Conservation (phyloP, 2,888 invertebrate species). For the Hydrotaea cyrtoneurina region DNA sequence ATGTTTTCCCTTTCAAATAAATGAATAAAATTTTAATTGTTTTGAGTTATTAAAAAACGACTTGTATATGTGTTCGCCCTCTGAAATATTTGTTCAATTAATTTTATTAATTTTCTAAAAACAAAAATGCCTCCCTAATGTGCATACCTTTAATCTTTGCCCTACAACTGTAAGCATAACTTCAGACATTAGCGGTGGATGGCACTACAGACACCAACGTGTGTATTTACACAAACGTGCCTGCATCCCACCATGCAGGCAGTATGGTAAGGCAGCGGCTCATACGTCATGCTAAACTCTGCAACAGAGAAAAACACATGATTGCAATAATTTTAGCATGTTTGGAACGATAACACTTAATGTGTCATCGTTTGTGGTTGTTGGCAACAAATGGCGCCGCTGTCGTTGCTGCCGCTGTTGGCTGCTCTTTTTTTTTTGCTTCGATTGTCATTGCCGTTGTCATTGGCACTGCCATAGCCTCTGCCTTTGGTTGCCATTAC, state of each 20-base stretch:
- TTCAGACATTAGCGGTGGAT: constrained; percentile 24
- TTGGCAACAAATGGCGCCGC: constrained; percentile 44
- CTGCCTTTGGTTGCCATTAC: not conserved
- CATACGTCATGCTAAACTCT: not conserved
- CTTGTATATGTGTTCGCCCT: too few species aligned
- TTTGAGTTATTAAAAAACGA: too few species aligned
- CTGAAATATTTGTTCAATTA: too few species aligned
- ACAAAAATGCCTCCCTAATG: too few species aligned
- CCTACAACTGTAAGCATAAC: not conserved
- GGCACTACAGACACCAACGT: not conserved
- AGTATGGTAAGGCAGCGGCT: too few species aligned
- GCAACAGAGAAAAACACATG: constrained; percentile 5
- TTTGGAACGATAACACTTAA: constrained; percentile 39
- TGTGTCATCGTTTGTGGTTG: constrained; percentile 45
- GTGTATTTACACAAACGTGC: not conserved
- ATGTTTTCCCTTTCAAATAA: too few species aligned
- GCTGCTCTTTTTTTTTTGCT: not conserved
- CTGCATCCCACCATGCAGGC: too few species aligned
- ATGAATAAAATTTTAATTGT: too few species aligned
- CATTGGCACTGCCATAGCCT: not conserved
- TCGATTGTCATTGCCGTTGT: not conserved
- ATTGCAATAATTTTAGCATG: constrained; percentile 33
- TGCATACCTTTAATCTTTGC: not conserved
- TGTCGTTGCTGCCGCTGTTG: constrained; percentile 16
- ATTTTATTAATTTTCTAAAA: too few species aligned